Evolutionary conservation across 2,797 vertebrate species (phyloP).

Genomic region (Coreius guichenoti): DNA sequence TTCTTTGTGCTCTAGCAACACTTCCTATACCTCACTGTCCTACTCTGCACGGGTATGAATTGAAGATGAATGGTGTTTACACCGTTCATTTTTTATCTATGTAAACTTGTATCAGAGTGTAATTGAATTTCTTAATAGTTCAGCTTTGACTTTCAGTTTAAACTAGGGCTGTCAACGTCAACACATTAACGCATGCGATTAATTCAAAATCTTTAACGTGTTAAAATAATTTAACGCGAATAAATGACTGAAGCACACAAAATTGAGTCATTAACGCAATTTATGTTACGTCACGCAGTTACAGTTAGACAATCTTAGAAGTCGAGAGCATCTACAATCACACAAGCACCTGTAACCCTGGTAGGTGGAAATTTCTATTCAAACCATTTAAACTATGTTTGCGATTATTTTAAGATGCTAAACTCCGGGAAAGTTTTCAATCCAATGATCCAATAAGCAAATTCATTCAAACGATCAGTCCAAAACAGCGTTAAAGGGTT

Average conservation of each 20-base stretch:
- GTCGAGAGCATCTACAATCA: no score
- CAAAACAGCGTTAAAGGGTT: not conserved
- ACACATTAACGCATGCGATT: not conserved
- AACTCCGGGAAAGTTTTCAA: not conserved
- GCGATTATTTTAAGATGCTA: no score
- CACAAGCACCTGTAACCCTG: no score
- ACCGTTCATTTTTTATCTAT: slow-evolving; percentile 1
- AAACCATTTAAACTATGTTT: no score
- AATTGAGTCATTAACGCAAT: not conserved
- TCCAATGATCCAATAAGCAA: not conserved
- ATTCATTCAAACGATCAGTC: not conserved
- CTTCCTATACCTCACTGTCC: slow-evolving; percentile 59
- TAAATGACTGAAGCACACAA: not conserved
- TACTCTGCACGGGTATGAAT: slow-evolving; percentile 36
- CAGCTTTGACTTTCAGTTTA: not conserved
- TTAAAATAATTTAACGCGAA: not conserved
- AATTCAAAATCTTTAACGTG: not conserved
- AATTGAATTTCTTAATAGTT: slow-evolving; percentile 48
- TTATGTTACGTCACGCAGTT: not conserved
- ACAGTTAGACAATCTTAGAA: no score
- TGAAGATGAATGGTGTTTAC: slow-evolving; percentile 58
- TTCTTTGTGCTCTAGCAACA: slow-evolving; percentile 69
- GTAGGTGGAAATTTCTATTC: no score
- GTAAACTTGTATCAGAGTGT: slow-evolving; percentile 52
- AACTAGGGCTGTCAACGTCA: not conserved